Evolutionary conservation across 2,113 vertebrate genomes (phyloP).

Genomic region (Albula glossodonta): DNA sequence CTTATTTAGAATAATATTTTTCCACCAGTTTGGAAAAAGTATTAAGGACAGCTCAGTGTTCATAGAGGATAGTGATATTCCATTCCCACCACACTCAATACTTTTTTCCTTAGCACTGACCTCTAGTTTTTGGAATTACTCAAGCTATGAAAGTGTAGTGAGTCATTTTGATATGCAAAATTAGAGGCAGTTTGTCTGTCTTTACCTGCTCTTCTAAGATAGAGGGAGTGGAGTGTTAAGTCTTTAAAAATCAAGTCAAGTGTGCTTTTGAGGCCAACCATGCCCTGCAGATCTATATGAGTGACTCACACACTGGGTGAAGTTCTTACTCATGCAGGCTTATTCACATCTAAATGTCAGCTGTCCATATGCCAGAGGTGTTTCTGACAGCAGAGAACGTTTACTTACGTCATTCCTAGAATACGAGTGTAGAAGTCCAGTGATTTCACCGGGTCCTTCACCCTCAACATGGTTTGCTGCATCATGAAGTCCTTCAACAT

Average conservation of each 20-base stretch:
- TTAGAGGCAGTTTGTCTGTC: background rate
- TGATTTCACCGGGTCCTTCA: conserved; percentile 95
- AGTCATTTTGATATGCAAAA: too few relatives aligned
- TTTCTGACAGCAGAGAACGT: background rate
- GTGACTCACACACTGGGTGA: background rate
- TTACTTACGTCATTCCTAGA: conserved; percentile 95
- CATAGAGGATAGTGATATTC: too few relatives aligned
- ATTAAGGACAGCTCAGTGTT: too few relatives aligned
- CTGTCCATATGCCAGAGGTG: too few relatives aligned
- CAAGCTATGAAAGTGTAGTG: too few relatives aligned
- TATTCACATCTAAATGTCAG: background rate
- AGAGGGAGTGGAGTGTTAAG: background rate
- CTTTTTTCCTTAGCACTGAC: too few relatives aligned
- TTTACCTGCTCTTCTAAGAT: background rate
- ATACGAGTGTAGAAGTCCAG: conserved; percentile 96
- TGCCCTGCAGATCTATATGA: background rate
- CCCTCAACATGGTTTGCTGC: conserved; percentile 96
- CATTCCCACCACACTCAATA: too few relatives aligned
- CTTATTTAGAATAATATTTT: too few relatives aligned
- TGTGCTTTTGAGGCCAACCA: background rate
- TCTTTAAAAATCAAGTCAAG: background rate
- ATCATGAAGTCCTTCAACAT: conserved; percentile 86
- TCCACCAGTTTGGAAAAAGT: too few relatives aligned
- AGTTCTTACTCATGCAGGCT: background rate
- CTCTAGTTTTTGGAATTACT: too few relatives aligned